Base-by-base conservation (phyloP, 2,888 invertebrate genomes). In the Drosophila testacea region DNA sequence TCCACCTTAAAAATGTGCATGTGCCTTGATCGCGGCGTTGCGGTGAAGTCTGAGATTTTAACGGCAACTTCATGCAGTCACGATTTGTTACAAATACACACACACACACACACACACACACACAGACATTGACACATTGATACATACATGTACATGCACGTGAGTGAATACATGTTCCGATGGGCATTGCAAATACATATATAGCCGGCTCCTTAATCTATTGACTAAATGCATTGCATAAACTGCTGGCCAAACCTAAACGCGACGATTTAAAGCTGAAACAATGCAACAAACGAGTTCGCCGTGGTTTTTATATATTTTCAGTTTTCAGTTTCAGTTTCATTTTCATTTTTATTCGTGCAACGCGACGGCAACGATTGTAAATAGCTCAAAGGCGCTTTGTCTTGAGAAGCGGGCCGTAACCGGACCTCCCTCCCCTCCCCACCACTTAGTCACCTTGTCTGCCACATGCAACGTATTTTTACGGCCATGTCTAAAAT, bases 201-300 rank as follows among this genome's bases (percentile, higher is more conserved):
- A 67, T 48, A 63, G 65, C 65, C 56, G 68, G 69, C 88, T 82
- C 75, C 84, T 88, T 85, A 85, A 85, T 88, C 88, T 79, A 79
- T 82, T 76, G 86, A 84, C 84, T 86, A 86, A 86, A 86, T 86
- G 88, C 75, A 86, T 86, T 88, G 86, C 86, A 86, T 88, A 86
- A 86, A 86, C 73, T 66, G 73, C 55, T 69, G 69, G 81, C 83
- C 85, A 81, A 85, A 86, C 79, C 83, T 85, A 81, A 30, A 54
- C 73, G 65, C 69, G 44, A 59, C 70, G 68, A 78, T 67, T 65
- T 61, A 57, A 69, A 77, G 60, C 73, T 65, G 75, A 83, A 64
- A 86, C 83, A 86, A 86, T 86, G 79, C 87, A 73, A 81, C 54
- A 77, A 86, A 82, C 72, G 65, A 77, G 78, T 74, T 77, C 66